A percentile compares a stretch with the other conserved stretches of the same genome.
phyloP scores from a whole-genome alignment of 1,140 invertebrate species.

The Sycobia sp. region DNA sequence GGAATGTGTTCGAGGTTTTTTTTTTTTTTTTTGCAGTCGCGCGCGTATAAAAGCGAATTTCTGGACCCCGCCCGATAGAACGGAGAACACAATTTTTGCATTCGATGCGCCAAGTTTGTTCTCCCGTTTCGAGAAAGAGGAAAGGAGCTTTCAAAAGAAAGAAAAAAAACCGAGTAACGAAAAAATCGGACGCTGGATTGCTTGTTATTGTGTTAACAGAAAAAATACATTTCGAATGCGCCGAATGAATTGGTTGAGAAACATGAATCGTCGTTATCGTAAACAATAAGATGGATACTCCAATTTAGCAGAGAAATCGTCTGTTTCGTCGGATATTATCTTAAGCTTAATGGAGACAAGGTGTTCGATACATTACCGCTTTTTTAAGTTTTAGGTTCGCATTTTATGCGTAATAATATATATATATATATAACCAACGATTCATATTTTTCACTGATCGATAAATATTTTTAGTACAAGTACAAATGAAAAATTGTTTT shows the following conservation, averaged over 20 bases:
- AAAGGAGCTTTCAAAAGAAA: constrained; percentile 1
- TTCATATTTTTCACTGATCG: constrained; percentile 37
- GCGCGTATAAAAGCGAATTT: constrained; percentile 18
- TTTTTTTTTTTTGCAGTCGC: constrained; percentile 15
- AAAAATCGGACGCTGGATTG: constrained; percentile 29
- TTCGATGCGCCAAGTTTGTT: constrained; percentile 22
- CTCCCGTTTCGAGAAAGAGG: constrained; percentile 17
- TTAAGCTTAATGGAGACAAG: constrained; percentile 35
- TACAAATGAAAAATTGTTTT: constrained; percentile 26
- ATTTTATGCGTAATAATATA: constrained; percentile 21
- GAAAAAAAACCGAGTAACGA: constrained; percentile 11
- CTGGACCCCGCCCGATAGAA: constrained; percentile 22
- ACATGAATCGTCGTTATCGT: constrained; percentile 37
- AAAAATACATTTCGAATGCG: constrained; percentile 25
- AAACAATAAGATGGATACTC: constrained; percentile 32
- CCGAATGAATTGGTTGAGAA: constrained; percentile 36
- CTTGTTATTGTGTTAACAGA: constrained; percentile 33
- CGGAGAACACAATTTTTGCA: constrained; percentile 22
- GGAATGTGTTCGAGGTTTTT: constrained; percentile 3
- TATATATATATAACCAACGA: constrained; percentile 36
- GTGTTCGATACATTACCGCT: constrained; percentile 37
- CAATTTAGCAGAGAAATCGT: constrained; percentile 32
- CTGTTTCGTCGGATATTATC: constrained; percentile 34
- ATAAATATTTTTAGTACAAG: constrained; percentile 31
- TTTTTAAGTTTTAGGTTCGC: constrained; percentile 33